Evolutionary conservation across 2,113 vertebrate species (phyloP).

Genomic region (Psilopsiagon aymara): DNA sequence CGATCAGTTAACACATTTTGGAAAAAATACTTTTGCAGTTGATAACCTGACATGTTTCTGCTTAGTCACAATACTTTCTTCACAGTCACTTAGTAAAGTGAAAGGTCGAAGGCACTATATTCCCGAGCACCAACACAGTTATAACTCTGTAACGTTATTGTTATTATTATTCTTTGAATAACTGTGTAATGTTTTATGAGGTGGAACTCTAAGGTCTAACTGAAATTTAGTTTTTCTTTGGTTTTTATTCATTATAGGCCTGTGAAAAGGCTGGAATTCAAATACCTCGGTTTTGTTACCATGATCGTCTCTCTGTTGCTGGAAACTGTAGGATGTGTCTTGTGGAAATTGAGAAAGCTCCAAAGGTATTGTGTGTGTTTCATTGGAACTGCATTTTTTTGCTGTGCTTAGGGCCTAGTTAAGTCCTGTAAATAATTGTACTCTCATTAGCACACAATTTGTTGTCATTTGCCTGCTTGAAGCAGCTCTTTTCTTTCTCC

Average conservation of each 20-base stretch:
- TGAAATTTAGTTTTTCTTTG: neutral
- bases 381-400: neutral
- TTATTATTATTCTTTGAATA: neutral
- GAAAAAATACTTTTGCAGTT: neutral
- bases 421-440: neutral
- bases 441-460: neutral
- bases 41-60: neutral
- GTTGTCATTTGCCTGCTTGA: neutral
- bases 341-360: conserved; percentile 94
- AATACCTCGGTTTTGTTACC: conserved; percentile 96
- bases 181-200: neutral
- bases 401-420: neutral
- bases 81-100: neutral
- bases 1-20: neutral
- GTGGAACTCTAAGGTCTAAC: neutral
- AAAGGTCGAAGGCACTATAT: neutral
- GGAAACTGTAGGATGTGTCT: conserved; percentile 98
- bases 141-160: neutral
- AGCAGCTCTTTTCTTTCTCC: neutral
- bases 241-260: conserved; percentile 72
- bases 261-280: conserved; percentile 94
- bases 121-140: neutral
- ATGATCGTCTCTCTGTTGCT: conserved; percentile 92
- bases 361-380: conserved; percentile 81
- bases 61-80: neutral